Percentiles rank a stretch among this genome's conserved stretches.
Evolutionary conservation across 2,113 vertebrate species (phyloP).

Genomic region (Circaetus gallicus): DNA sequence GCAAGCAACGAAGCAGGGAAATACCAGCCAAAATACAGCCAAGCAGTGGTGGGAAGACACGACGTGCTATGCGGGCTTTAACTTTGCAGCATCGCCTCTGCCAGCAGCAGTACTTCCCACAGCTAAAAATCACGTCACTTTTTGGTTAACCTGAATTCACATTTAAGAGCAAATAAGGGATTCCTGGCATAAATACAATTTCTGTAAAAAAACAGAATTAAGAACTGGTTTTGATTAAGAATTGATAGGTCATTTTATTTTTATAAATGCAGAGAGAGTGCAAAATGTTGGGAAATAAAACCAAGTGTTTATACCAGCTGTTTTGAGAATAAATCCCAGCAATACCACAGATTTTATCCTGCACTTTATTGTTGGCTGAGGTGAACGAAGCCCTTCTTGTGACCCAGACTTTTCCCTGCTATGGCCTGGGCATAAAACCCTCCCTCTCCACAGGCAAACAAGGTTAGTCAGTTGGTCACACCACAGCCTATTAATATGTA

Average conservation of each 20-base stretch:
- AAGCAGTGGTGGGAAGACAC: neutral
- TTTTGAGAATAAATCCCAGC: neutral
- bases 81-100: neutral
- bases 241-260: neutral
- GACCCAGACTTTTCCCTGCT: neutral
- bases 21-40: neutral
- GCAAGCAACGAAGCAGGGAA: neutral
- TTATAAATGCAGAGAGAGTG: neutral
- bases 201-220: neutral
- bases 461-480: neutral
- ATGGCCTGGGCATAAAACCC: neutral
- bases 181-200: neutral
- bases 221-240: neutral
- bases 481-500: neutral
- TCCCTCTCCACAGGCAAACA: slow-evolving; percentile 5
- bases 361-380: neutral
- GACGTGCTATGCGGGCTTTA: rapidly evolving
- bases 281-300: neutral
- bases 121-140: neutral
- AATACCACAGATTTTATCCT: slow-evolving; percentile 13
- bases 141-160: neutral
- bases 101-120: neutral
- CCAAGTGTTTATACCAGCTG: neutral
- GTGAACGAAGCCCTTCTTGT: neutral
- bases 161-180: neutral